phyloP scores from a whole-genome alignment of 2,797 vertebrate species.

The Eleutherodactylus coqui region DNA sequence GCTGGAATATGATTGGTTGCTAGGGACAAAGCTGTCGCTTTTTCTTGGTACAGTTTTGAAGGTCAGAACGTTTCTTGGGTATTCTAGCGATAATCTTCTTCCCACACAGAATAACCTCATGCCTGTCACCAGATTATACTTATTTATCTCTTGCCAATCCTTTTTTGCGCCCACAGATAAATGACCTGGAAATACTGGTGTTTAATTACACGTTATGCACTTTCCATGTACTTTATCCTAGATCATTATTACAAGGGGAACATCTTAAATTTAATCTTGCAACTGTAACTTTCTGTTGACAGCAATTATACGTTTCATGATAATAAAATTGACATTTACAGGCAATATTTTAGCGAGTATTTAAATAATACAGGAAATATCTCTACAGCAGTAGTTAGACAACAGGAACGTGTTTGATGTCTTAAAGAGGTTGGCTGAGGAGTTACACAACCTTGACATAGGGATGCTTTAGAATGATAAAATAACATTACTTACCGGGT shows the following conservation, averaged over 20 bases:
- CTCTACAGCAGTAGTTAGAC: not conserved
- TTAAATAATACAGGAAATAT: not conserved
- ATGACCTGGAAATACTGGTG: constrained; percentile 2
- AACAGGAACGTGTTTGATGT: not conserved
- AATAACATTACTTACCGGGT: no score
- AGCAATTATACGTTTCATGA: not conserved
- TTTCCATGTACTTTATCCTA: constrained; percentile 19
- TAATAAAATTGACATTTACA: constrained; percentile 26
- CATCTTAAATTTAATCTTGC: constrained; percentile 39
- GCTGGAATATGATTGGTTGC: not conserved
- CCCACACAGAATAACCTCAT: not conserved
- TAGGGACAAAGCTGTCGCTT: not conserved
- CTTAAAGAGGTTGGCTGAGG: no score
- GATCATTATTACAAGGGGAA: not conserved
- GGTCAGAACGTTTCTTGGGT: not conserved
- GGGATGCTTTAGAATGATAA: no score
- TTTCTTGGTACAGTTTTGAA: not conserved
- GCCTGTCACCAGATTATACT: not conserved
- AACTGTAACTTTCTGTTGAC: constrained; percentile 5
- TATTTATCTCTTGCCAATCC: not conserved
- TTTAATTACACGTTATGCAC: constrained; percentile 32
- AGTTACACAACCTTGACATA: no score
- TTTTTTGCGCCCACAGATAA: constrained; percentile 12
- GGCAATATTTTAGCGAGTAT: not conserved
- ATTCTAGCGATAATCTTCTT: not conserved